Base-by-base conservation (phyloP, 2,888 invertebrate genomes). In the Nymphalis urticae region DNA sequence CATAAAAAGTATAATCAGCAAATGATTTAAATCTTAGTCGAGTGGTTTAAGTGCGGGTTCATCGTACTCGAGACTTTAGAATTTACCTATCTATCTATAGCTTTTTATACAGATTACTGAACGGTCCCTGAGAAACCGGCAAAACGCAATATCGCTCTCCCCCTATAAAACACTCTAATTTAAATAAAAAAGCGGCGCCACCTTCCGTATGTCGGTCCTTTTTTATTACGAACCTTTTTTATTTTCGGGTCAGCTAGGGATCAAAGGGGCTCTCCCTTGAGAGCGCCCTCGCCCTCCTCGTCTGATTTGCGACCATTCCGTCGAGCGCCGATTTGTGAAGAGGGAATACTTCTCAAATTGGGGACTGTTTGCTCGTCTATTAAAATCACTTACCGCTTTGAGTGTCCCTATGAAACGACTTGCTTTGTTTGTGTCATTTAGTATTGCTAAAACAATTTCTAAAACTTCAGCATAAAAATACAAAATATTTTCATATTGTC, bases 111-210 rank as follows among this genome's bases (percentile, higher is more conserved):
- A 86, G 85, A 86, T 86, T 84, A 85, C 85, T 79, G 80, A 86
- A 86, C 82, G 85, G 83, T 84, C 84, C 88, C 83, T 81, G 84
- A 89, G 89, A 87, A 87, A 89, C 87, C 87, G 89, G 88, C 86
- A 88, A 87, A 91, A 90, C 90, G 90, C 88, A 92, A 92, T 92
- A 92, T 91, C 89, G 89, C 88, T 86, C 88, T 86, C 87, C 89
- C 89, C 88, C 90, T 88, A 92, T 92, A 92, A 92, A 92, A 92
- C 90, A 91, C 91, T 92, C 92, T 90, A 92, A 92, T 92, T 92
- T 92, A 92, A 92, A 92, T 92, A 92, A 92, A 92, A 92, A 92
- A 92, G 90, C 90, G 89, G 88, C 92, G 90, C 90, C 90, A 92
- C 92, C 91, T 91, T 92, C 90, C 92, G 92, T 92, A 92, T 92